phyloP scores from a whole-genome alignment of 2,888 invertebrate genomes.

The Eupithecia inturbata region DNA sequence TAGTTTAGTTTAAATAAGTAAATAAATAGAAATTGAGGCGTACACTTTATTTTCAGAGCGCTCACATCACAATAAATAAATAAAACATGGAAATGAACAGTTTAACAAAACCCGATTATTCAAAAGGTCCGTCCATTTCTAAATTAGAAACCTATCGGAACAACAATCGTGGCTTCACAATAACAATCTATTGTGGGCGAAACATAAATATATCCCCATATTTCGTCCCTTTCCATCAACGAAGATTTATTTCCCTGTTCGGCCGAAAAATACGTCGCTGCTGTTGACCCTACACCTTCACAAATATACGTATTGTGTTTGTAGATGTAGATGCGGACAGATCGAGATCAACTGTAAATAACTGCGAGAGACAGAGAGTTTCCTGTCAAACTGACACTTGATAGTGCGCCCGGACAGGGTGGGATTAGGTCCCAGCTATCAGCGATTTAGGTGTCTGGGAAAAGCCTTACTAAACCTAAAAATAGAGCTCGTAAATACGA shows the following conservation, averaged over 20 bases:
- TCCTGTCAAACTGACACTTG: conserved; percentile 76
- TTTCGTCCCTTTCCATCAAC: conserved; percentile 48
- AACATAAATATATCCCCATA: conserved; percentile 48
- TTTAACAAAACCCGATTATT: conserved; percentile 45
- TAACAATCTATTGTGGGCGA: conserved; percentile 47
- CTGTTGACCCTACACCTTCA: conserved; percentile 51
- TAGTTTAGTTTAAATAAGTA: conserved; percentile 28
- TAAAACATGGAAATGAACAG: conserved; percentile 37
- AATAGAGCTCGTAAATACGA: too few relatives aligned
- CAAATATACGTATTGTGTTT: conserved; percentile 48
- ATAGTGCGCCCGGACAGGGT: conserved; percentile 54
- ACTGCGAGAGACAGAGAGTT: conserved; percentile 73
- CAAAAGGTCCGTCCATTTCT: conserved; percentile 45
- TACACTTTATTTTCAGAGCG: conserved; percentile 25
- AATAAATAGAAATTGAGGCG: conserved; percentile 22
- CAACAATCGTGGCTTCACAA: conserved; percentile 47
- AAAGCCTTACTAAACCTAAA: neutral
- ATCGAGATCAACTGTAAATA: conserved; percentile 79
- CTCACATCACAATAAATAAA: conserved; percentile 36
- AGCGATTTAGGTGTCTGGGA: conserved; percentile 9
- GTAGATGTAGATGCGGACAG: conserved; percentile 54
- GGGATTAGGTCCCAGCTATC: conserved; percentile 38
- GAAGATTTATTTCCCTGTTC: conserved; percentile 47
- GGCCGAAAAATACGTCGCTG: conserved; percentile 46
- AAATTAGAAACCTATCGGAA: conserved; percentile 47